Base-by-base conservation (phyloP, 2,797 vertebrate species). In the Clarias fuscus region DNA sequence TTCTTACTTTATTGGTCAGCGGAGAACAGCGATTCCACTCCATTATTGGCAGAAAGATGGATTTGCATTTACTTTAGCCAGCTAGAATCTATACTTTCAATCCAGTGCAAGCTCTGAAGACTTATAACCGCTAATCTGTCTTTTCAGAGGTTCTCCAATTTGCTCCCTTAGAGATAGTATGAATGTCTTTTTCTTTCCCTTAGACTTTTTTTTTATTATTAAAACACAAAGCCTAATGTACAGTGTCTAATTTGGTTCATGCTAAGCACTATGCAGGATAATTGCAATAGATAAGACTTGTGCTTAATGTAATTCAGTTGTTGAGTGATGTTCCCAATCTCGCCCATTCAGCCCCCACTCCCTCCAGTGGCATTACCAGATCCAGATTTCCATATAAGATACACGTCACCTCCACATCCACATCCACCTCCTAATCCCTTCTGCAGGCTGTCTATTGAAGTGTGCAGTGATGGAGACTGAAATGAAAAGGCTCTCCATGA, bases 291-390 rank as follows among this genome's bases (percentile, higher is more conserved):
- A 85, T 83, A 67, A 82, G 43, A 20, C 72, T 85, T 58, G 82
- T 85, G 77, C 43, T 65, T 85, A 73, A 87, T 84, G 81, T 85
- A 85, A 83, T 77, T 86, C 86, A 82, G 80, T 72, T 83, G 76
- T 68, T 67, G 48, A 75, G 65, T 67, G 30, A 64, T 53, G 67
- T 30, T 72, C 56, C 78, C 48, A 70, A 86, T 85, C 73, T 84
- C 40, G 15, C 37, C 59, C 73, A 10, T 53, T 53, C 48, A 53
- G 48, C 48, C 48, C 48, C 10, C 10, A 10, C 11, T 11, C 48
- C 48, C 27, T 37, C 30, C 18, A 88, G 70, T 84, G 75, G 27
- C 8, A 81, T 68, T 88, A 53, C 72, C 78, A 84, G 65, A 27
- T 76, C 72, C 64, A 59, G 33, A 81, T 75, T 86, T 80, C 33